Base-by-base conservation (phyloP, 2,888 invertebrate genomes). In the Drosophila silvestris region DNA sequence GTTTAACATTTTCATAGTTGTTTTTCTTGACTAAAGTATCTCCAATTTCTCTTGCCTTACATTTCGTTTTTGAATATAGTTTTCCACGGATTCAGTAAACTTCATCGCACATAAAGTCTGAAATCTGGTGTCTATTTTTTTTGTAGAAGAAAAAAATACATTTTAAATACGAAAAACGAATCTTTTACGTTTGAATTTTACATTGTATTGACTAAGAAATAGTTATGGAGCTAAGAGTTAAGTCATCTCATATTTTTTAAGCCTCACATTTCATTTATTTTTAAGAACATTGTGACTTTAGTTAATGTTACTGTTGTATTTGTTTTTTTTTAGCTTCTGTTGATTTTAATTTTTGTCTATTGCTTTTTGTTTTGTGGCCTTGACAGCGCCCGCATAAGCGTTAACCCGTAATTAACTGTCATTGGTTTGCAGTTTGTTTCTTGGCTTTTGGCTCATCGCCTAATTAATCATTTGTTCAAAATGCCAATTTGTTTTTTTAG, bases 401-500 rank as follows among this genome's bases (percentile, higher is more conserved):
- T 61, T 41, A 51, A 59, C 26, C 41, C 66, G 54, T 67, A 75
- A 78, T 79, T 75, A 79, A 59, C 70, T 79, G 78, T 75, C 80
- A 62, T 75, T 79, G 76, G 61, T 44, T 64, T 68, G 53, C 81
- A 59, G 54, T 68, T 59, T 70, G 67, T 56, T 74, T 70, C 33
- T 81, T 62, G 52, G 32, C 58, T 64, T 44, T 79, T 80, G 83
- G 83, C 74, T 83, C 81, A 80, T 81, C 83, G 83, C 50, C 77
- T 71, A 82, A 82, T 82, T 83, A 83, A 82, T 82, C 82, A 83
- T 83, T 77, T 75, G 57, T 65, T 71, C 30, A n/a, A 83, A 82
- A 83, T 83, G 83, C 82, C 83, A 82, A 77, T 65, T 74, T 68
- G 67, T 70, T 72, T 63, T 68, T 67, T 71, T 68, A 39, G 62